Evolutionary conservation across 2,797 vertebrate species (phyloP), one percentile per base, ranked within the genome.

Genomic region (Enteromius treurensis): DNA sequence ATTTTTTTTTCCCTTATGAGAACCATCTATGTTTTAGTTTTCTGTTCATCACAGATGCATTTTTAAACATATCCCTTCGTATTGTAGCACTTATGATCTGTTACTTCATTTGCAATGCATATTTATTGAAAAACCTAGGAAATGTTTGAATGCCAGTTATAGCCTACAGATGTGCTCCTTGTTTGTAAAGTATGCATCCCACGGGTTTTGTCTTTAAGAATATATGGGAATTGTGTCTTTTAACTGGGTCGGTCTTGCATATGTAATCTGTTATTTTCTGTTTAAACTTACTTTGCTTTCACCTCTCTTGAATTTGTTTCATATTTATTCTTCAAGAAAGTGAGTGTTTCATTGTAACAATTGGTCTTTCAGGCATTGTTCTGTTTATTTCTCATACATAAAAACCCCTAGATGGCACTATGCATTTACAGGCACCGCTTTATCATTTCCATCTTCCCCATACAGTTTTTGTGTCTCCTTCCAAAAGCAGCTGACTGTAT

Each of bases 331-430:
- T 37, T 37, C 21, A 40, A 53, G 78, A 55, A 32, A 32, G 29
- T 67, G 49, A 47, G 32, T 64, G 67, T 80, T 45, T 17, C 32
- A 53, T 42, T 29, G 55, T 74, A 87, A 69, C 60, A 67, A 79
- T 29, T 64, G 74, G 55, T 77, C 8, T 58, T 47, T 70, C 40
- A 51, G 37, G 62, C 49, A 10, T 58, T 3, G 0, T 45, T 82
- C 23, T n/a, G 67, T 70, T 40, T 77, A 67, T 71, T 62, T 15
- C 51, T 67, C 53, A 4, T 71, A 4, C 73, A 87, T 84, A 85
- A 51, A 85, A 86, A 80, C 91, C 93, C 75, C 90, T 90, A 94
- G 94, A 92, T 94, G 94, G 92, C 93, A 90, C 90, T 87, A 89
- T 90, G 86, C 88, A 85, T 91, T 90, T 83, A 68, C 78, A 88